Evolutionary conservation across 1,140 invertebrate genomes (phyloP), one percentile per base, ranked within the genome.

Genomic region (Chlorops oryzae): DNA sequence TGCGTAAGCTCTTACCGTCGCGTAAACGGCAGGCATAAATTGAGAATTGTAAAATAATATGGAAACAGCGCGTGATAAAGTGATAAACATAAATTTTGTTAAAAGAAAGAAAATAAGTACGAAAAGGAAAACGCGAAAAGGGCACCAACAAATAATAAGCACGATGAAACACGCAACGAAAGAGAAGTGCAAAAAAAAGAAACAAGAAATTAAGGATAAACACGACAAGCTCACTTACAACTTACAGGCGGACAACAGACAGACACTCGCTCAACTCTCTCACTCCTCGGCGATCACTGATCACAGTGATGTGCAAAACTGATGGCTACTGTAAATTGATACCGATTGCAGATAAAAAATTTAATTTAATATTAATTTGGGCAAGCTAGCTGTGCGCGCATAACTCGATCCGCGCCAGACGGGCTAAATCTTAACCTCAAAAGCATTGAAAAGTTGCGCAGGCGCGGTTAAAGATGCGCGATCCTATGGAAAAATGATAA

Each of bases 381-480:
- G 18, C 35, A 15, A 15, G 35, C 18, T 18, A 5, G 6, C 6
- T 18, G 15, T 50, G 48, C 39, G 35, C 35, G 5, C n/a, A n/a
- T n/a, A n/a, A n/a, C n/a, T 9, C 56, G 62, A 63, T 63, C 64
- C 61, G 62, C 62, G 62, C 64, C 64, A 62, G 64, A 55, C 49
- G 40, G 44, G n/a, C n/a, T n/a, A n/a, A n/a, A 56, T 54, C 54
- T 61, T 55, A 25, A 56, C 47, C 55, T 58, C 58, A 48, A 56
- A 60, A 61, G 7, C 27, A 32, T 32, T 9, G n/a, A 32, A 32
- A 32, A 32, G n/a, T n/a, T n/a, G n/a, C n/a, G n/a, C n/a, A n/a
- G n/a, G n/a, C n/a, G n/a, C n/a, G n/a, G n/a, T n/a, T n/a, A n/a
- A n/a, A n/a, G n/a, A n/a, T n/a, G n/a, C n/a, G n/a, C n/a, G n/a